Evolutionary conservation across 1,140 invertebrate genomes (phyloP), one percentile per base, ranked within the genome.

Genomic region (Pristionchus pacificus): DNA sequence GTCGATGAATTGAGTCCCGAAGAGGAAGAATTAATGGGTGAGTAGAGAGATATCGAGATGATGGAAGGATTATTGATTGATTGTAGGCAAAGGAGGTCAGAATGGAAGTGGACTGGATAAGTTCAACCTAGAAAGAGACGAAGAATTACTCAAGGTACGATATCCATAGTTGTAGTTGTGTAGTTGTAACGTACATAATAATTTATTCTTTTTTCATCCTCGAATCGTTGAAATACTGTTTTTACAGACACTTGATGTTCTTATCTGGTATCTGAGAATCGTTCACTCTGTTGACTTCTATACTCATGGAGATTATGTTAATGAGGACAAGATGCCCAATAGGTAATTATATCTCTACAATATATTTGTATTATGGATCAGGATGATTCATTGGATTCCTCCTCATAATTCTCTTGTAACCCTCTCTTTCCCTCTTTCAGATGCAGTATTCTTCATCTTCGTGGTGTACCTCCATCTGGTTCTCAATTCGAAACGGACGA

Each of bases 241-340:
- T n/a, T 49, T 61, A 15, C 24, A 27, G 29, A 61, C 71, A 27
- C 83, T 92, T 60, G 92, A 93, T 82, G 86, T 90, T 38, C 88
- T 99, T 57, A 88, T 98, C 33, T 85, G 98, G 13, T 99, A 99
- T 84, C 85, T 99, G 73, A 89, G 97, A 38, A 89, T 98, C 60
- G 97, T 99, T 0, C 95, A 99, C 86, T 98, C 95, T 0, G 91
- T 98, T 60, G 97, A 99, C 85, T 99, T 95, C 83, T 99, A 99
- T 84, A 97, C 95, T 86, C 93, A 95, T 79, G 94, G 92, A 79
- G 95, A 99, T 80, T 99, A 99, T 87, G 93, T 95, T 0, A 96
- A 97, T 83, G 97, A 99, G 86, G 96, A 99, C 85, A 95, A 97
- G 83, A 99, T 99, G 96, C 97, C 97, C 0, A 97, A 98, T 84